These are phyloP conservation scores for Sus scrofa DNA, from an alignment of 2,113 vertebrate genomes.

Conservation along the genomic window DNA sequence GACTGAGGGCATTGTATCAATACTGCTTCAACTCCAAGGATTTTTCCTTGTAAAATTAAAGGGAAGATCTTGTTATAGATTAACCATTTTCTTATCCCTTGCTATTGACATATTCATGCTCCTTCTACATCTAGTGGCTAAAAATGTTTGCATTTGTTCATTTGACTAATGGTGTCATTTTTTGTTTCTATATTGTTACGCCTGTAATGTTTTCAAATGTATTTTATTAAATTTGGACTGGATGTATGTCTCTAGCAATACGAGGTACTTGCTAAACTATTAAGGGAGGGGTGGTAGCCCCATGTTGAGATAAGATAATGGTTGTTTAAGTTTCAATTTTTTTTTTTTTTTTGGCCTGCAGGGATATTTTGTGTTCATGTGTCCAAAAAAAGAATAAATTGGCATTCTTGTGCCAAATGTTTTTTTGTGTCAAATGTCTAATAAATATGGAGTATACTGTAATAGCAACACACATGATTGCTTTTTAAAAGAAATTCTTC, in stretches of 20 bases:
- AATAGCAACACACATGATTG: constrained; percentile 61
- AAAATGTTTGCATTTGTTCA: constrained; percentile 95
- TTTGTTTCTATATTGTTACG: constrained; percentile 92
- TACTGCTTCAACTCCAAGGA: constrained; percentile 83
- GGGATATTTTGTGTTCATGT: constrained; percentile 98
- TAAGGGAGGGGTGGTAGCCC: constrained; percentile 86
- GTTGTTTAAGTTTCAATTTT: constrained; percentile 91
- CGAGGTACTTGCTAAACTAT: constrained; percentile 92
- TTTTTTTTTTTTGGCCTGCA: constrained; percentile 95
- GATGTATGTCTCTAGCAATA: constrained; percentile 96
- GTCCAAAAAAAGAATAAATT: constrained; percentile 95
- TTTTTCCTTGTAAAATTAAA: constrained; percentile 86
- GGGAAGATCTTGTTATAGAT: constrained; percentile 86
- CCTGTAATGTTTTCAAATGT: constrained; percentile 92
- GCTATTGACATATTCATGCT: constrained; percentile 88
- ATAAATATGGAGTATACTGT: constrained; percentile 83
- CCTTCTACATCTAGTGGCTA: constrained; percentile 90
- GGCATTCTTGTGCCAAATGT: constrained; percentile 96
- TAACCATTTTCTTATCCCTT: constrained; percentile 88
- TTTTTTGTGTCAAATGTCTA: constrained; percentile 85
- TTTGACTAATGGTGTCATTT: constrained; percentile 90
- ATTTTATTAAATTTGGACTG: constrained; percentile 92
- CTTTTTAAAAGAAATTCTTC: constrained; percentile 78
- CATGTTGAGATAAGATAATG: constrained; percentile 89
- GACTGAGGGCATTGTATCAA: constrained; percentile 87